Percentiles rank a stretch among this genome's conserved stretches.
Conservation (phyloP, 37 sponge, comb jelly and placozoan genomes). For the Oscarella lobularis region DNA sequence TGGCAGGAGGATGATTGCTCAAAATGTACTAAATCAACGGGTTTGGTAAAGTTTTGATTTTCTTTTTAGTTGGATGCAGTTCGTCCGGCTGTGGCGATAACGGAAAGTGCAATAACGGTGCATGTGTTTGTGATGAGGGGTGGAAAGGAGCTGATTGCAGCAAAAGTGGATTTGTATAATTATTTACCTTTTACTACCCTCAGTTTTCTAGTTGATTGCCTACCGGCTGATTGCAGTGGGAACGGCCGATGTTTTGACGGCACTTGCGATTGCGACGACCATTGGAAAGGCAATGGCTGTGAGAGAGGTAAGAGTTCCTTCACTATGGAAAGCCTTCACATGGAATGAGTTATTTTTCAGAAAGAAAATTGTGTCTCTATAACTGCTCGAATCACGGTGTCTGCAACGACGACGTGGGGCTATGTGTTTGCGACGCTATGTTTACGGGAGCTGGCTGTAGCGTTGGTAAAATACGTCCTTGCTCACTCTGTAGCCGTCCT, state of each 20-base stretch:
- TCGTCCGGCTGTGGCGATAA: neutral
- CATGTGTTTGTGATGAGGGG: neutral
- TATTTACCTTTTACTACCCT: too few species aligned
- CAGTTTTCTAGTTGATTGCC: neutral
- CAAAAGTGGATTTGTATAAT: neutral
- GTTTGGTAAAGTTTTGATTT: too few species aligned
- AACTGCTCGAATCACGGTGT: neutral
- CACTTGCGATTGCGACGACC: neutral
- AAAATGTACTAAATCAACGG: too few species aligned
- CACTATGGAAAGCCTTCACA: too few species aligned
- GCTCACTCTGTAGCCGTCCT: neutral
- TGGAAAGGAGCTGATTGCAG: neutral
- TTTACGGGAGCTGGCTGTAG: neutral
- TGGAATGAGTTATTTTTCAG: too few species aligned
- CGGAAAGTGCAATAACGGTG: neutral
- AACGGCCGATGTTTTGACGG: neutral
- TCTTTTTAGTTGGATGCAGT: too few species aligned
- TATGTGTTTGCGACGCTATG: neutral
- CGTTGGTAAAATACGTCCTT: neutral
- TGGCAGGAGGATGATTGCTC: too few species aligned
- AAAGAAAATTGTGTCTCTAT: neutral
- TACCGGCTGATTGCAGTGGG: neutral
- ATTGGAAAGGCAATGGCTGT: neutral
- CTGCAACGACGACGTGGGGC: neutral
- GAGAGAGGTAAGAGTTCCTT: neutral